phyloP scores from a whole-genome alignment of 2,113 vertebrate genomes.

The Hassar affinis region DNA sequence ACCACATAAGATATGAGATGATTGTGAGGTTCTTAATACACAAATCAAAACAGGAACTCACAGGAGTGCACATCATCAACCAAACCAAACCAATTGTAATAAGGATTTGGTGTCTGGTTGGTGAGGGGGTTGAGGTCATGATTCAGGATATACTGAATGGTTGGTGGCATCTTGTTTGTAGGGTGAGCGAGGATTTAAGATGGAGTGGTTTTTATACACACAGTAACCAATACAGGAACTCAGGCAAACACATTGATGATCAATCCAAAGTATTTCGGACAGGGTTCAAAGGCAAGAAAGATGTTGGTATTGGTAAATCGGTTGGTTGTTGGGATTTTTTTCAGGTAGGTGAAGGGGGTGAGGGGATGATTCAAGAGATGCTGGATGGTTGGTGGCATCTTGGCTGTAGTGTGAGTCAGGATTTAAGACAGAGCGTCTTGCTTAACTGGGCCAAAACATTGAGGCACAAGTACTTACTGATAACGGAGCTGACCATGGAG shows the following conservation, averaged over 20 bases:
- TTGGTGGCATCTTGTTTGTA: conserved; percentile 35
- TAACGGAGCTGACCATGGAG: conserved; percentile 73
- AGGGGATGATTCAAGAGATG: conserved; percentile 18
- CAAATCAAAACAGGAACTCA: conserved; percentile 37
- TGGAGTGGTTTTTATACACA: conserved; percentile 7
- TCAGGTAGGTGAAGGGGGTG: background rate
- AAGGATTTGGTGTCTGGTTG: conserved; percentile 1
- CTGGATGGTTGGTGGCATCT: conserved; percentile 18
- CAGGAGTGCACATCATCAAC: conserved; percentile 21
- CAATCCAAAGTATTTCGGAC: conserved; percentile 6
- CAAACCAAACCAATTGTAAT: background rate
- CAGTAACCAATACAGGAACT: conserved; percentile 29
- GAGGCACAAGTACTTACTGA: conserved; percentile 79
- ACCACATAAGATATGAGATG: conserved; percentile 29
- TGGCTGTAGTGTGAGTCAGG: conserved; percentile 42
- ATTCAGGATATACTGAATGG: conserved; percentile 11
- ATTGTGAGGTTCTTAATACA: conserved; percentile 14
- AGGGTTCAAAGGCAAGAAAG: conserved; percentile 22
- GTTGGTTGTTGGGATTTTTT: conserved; percentile 23
- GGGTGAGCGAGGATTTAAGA: no score
- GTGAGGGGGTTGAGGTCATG: conserved; percentile 15
- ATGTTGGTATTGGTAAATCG: conserved; percentile 18
- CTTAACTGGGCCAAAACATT: conserved; percentile 42
- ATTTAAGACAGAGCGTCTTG: conserved; percentile 40
- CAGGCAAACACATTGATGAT: conserved; percentile 18